Evolutionary conservation across 2,113 vertebrate genomes (phyloP), one percentile per base, ranked within the genome.

Genomic region (Cephalopholis sonnerati): DNA sequence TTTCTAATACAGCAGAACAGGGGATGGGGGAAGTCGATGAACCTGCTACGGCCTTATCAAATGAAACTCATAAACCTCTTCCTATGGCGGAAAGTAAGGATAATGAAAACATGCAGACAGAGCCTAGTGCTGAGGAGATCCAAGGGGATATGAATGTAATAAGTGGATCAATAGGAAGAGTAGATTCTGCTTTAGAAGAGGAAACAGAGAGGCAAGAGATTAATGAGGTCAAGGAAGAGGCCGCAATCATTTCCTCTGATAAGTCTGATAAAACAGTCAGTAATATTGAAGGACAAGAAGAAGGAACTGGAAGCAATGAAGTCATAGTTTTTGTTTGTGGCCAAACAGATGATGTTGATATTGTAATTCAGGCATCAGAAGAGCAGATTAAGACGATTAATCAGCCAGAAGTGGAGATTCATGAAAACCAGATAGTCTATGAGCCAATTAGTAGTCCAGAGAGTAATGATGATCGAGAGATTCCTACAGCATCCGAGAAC

Each of bases 371-470:
- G 25, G 53, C 64, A 36, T 57, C 81, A 46, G 83, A 89, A 66
- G 92, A 91, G 57, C 88, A 83, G 57, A 74, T 82, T 2, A 66
- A 86, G 64, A 59, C 57, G 1, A 59, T 20, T 29, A 67, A 63
- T 81, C 87, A 86, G 50, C 44, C 81, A 22, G 83, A 71, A 32
- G 51, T 75, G 17, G 69, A 82, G 58, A 54, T 77, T 32, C 73
- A 81, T 24, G 85, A 88, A 74, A 84, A 81, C 77, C 88, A 91
- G 79, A 87, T 94, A 0, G 93, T 94, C 25, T 94, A 94, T 3
- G 93, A 94, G 51, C 92, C 93, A 13, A 94, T 94, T 57, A 94
- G 93, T 27, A 94, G 93, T 53, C 93, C 93, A 59, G 93, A 94
- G 72, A 94, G 93, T 61, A 81, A 24, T 50, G 83, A 67, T 13